Evolutionary conservation across 2,888 invertebrate species (phyloP).

Genomic region (Aphodius sticticus): DNA sequence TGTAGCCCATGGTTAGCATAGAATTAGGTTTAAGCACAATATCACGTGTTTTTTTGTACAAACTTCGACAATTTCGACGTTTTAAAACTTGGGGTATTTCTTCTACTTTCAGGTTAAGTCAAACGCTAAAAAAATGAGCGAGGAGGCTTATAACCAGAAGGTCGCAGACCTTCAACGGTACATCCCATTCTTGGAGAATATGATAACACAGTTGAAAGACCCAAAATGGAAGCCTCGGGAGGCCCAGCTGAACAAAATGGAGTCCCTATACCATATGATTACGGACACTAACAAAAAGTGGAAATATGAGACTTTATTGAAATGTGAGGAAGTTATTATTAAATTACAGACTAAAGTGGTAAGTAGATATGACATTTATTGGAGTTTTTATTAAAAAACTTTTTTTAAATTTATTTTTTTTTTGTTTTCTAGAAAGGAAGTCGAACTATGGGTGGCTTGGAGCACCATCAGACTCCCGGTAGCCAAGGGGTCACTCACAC

Average conservation of each 20-base stretch:
- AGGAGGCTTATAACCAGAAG: conserved; percentile 67
- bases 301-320: conserved; percentile 72
- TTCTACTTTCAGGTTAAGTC: neutral
- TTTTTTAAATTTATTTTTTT: neutral
- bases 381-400: neutral
- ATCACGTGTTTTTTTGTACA: no score
- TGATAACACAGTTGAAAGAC: conserved; percentile 71
- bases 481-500: conserved; percentile 10
- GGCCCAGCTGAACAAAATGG: conserved; percentile 70
- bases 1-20: no score
- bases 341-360: conserved; percentile 75
- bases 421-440: conserved; percentile 26
- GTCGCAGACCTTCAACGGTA: conserved; percentile 73
- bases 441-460: neutral
- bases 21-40: no score
- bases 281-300: conserved; percentile 72
- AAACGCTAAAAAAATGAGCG: conserved; percentile 49
- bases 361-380: conserved; percentile 44
- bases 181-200: conserved; percentile 76
- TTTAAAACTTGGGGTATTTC: no score
- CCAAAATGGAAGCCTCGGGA: conserved; percentile 62
- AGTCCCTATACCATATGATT: conserved; percentile 69
- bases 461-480: neutral
- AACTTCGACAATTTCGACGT: no score
- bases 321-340: conserved; percentile 73